Percentiles rank a stretch among this genome's conserved stretches.
phyloP scores from a whole-genome alignment of 2,113 vertebrate genomes.

The Caretta caretta region DNA sequence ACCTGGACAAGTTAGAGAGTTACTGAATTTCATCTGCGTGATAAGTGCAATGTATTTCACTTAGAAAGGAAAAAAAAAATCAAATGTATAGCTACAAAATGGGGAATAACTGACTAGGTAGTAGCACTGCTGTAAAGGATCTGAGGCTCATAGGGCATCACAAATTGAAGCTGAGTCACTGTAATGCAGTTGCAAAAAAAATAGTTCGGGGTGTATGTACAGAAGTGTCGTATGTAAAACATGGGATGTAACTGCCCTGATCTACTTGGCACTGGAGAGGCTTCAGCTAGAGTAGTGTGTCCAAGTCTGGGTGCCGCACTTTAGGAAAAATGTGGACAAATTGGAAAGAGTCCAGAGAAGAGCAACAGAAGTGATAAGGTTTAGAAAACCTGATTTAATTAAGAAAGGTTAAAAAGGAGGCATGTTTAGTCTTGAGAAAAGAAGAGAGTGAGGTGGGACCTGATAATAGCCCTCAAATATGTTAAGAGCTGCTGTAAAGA shows the following conservation, averaged over 20 bases:
- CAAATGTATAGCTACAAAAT: no score
- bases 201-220: no score
- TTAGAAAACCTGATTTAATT: neutral
- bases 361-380: neutral
- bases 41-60: no score
- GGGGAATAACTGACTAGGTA: no score
- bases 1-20: neutral
- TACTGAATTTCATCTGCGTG: neutral
- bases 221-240: neutral
- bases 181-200: no score
- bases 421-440: neutral
- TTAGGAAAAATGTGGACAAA: neutral
- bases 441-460: neutral
- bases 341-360: neutral
- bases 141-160: no score
- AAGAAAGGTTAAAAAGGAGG: neutral
- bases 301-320: neutral
- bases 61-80: no score
- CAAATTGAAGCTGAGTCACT: no score
- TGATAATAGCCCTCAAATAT: neutral
- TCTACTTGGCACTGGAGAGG: neutral
- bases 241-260: neutral
- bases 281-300: neutral
- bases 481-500: neutral
- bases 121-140: no score